Evolutionary conservation across 2,797 vertebrate species (phyloP).

Genomic region (Urocyon cinereoargenteus): DNA sequence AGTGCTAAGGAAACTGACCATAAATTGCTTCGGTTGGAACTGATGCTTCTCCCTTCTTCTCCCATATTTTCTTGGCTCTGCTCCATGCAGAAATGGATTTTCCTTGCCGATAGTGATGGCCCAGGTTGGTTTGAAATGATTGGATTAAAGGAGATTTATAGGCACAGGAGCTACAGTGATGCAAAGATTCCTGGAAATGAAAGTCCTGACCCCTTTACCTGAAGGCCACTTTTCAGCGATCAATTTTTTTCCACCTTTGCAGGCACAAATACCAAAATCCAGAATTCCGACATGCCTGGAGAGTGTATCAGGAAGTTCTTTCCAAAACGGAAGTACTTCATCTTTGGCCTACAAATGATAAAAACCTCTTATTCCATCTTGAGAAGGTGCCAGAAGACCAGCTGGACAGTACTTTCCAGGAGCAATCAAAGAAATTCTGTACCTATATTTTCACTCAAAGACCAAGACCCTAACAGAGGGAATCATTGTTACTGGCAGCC

Average conservation of each 20-base stretch:
- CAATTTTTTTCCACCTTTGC: background rate
- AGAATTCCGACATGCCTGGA: slow-evolving; percentile 79
- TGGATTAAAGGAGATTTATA: background rate
- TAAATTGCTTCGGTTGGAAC: background rate
- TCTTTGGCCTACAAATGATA: slow-evolving; percentile 82
- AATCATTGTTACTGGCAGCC: background rate
- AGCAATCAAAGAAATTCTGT: slow-evolving; percentile 39
- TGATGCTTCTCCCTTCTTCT: no score
- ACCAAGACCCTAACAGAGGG: slow-evolving; percentile 46
- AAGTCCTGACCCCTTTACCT: background rate
- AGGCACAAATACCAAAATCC: background rate
- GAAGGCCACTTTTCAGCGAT: background rate
- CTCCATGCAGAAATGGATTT: background rate
- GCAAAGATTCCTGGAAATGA: background rate
- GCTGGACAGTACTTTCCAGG: slow-evolving; percentile 23
- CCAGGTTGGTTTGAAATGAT: background rate
- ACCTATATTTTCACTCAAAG: slow-evolving; percentile 24
- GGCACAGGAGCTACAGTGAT: background rate
- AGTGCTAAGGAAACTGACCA: background rate
- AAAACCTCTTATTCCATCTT: background rate
- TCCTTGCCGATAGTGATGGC: background rate
- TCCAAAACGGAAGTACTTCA: slow-evolving; percentile 86
- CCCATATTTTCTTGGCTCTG: background rate
- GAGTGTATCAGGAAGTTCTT: slow-evolving; percentile 87
- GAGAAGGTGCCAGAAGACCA: slow-evolving; percentile 21